Evolutionary conservation across 2,113 vertebrate species (phyloP), one percentile per base, ranked within the genome.

Genomic region (Axis porcinus): DNA sequence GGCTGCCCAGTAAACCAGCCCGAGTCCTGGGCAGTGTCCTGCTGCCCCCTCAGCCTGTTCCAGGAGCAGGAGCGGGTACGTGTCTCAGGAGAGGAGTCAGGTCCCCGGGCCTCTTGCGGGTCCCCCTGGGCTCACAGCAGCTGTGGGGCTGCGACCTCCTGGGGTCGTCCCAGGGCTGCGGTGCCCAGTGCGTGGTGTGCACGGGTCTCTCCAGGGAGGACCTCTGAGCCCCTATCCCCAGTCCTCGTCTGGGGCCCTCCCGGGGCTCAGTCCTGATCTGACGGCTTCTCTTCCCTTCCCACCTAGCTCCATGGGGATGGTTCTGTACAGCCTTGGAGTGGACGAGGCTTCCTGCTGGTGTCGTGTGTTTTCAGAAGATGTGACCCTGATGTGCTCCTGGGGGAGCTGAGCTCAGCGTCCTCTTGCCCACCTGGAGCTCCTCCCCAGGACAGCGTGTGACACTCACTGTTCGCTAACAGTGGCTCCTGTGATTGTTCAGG

Each of bases 61-160:
- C 19, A 36, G 81, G 12, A 54, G 33, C 21, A 36, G 21, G 81
- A 40, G 81, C 1, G 7, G 12, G 52, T n/a, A 3, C 1, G 0
- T 13, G 11, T 83, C 21, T 55, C 52, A 83, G 33, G 81, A 54
- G 81, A 7, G 2, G 30, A 54, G 47, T 52, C 6, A 54, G 33
- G 50, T 25, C 25, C 19, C 21, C 12, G n/a, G 33, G 11, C 19
- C 52, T 83, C 33, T 11, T 54, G 30, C 1, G 2, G 30, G 17
- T 13, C 47, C 21, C 81, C 12, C 21, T 36, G 52, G 21, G 13
- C 25, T 55, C 81, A 36, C 21, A 55, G 21, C 33, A 25, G 33
- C 33, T 55, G 30, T 9, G 4, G 33, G 6, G 33, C 50, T n/a
- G 4, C 3, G 1, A 82, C 10, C 30, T 52, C 17, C 11, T 0